Base-by-base conservation (phyloP, 2,888 invertebrate species). In the Cryptops parisi region DNA sequence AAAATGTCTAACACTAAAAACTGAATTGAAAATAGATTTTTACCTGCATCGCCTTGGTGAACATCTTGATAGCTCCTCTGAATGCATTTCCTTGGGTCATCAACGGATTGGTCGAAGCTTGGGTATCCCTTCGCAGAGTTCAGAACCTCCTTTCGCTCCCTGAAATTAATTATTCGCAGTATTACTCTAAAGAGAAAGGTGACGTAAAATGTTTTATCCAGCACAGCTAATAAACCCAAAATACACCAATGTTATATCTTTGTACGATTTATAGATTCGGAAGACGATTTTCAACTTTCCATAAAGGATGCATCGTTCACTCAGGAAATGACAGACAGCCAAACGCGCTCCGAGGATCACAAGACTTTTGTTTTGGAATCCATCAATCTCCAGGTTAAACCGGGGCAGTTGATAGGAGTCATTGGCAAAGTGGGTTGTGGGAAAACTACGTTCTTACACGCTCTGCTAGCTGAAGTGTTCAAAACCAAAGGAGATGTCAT, bases 1-100 rank as follows among this genome's bases (percentile, higher is more conserved):
- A n/a, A n/a, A n/a, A n/a, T n/a, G n/a, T n/a, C n/a, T n/a, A n/a
- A n/a, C n/a, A n/a, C n/a, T n/a, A n/a, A n/a, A n/a, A n/a, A n/a
- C n/a, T n/a, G n/a, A n/a, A n/a, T n/a, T n/a, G n/a, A n/a, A n/a
- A n/a, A n/a, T 21, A 77, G 75, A 76, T 88, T 1, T 98, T 97
- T 64, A 96, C 97, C 0, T 86, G 86, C 59, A 81, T 98, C 60
- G 91, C 97, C 0, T 73, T 98, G 52, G 79, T 98, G 56, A 90
- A 94, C 67, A 94, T 98, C 86, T 73, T 98, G 55, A 96, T 97
- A 61, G 79, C 82, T 51, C 97, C 97, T 0, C 69, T 98, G 55
- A 98, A 98, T 71, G 89, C 94, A 0, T 93, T 97, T 69, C 97
- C 97, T 0, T 98, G 97, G 96, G 96, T 97, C 2, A 72, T 98